Percentiles rank a stretch among this genome's conserved stretches.
Evolutionary conservation across 1,140 invertebrate species (phyloP).

Genomic region (Bemisia tabaci): DNA sequence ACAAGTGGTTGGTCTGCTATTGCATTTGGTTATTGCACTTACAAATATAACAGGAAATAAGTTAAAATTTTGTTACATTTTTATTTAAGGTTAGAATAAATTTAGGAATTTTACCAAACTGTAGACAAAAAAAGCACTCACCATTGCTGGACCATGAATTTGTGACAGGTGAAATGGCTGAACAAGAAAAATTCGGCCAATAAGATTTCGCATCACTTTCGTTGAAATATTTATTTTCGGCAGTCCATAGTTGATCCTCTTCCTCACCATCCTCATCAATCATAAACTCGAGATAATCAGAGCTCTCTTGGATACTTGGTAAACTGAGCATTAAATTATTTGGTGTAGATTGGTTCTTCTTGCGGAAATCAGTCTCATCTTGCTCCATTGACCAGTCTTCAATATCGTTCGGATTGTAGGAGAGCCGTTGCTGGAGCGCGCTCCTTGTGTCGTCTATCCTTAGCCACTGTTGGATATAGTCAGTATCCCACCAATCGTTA

Average conservation of each 20-base stretch:
- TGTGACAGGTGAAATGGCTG: constrained; percentile 40
- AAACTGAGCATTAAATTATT: background rate
- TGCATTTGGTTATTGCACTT: too few relatives aligned
- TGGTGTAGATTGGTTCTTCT: background rate
- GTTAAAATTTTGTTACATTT: too few relatives aligned
- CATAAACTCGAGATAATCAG: background rate
- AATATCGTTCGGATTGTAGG: constrained; percentile 57
- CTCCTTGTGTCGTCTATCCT: constrained; percentile 50
- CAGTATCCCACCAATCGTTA: constrained; percentile 47
- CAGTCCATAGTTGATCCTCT: constrained; percentile 1
- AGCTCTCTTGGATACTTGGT: background rate
- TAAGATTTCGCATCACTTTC: background rate
- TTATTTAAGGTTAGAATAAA: too few relatives aligned
- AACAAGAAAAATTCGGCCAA: background rate
- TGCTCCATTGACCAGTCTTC: constrained; percentile 57
- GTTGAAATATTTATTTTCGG: background rate
- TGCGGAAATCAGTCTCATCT: constrained; percentile 1
- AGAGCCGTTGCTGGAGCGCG: constrained; percentile 48
- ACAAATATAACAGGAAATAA: too few relatives aligned
- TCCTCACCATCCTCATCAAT: constrained; percentile 3
- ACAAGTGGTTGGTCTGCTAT: too few relatives aligned
- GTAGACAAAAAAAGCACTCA: background rate
- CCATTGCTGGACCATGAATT: constrained; percentile 43
- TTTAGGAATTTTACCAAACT: too few relatives aligned
- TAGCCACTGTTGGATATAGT: constrained; percentile 61